Evolutionary conservation across 2,888 invertebrate species (phyloP), one percentile per base, ranked within the genome.

Genomic region (Patella depressa): DNA sequence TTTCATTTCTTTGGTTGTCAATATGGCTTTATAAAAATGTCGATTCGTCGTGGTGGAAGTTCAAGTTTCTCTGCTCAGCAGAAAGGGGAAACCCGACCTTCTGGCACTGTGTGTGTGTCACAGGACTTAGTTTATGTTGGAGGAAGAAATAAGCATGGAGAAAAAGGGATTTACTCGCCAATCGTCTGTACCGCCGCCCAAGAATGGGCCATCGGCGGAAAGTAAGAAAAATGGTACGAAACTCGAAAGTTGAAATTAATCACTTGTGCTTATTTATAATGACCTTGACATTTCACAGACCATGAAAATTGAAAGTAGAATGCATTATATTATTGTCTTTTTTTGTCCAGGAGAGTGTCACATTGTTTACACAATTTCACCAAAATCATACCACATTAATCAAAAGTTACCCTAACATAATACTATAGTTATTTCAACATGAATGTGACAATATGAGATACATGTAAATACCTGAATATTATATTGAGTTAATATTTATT

Each of bases 81-180:
- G 73, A 83, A 80, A 79, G 80, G 78, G 74, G 84, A 65, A 76
- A 71, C 76, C 65, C 24, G 65, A 72, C 82, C 86, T 79, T 85
- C 86, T 80, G 79, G 84, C 76, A 73, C 76, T 54, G 65, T 71
- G 57, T 55, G 73, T 65, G 53, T 71, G 53, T 75, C 72, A 59
- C 70, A 79, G 73, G 72, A 79, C 70, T 76, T 79, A 72, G 85
- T 88, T 85, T 81, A 89, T 88, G 89, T 85, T 83, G 84, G 87
- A 87, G 78, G 88, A 87, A 78, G 84, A 81, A 77, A 80, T 78
- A 79, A 72, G 72, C 73, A 85, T 78, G 71, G 89, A 89, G 89
- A 88, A 90, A 82, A 90, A 87, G 83, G 88, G 88, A 86, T 54
- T 81, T 70, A 81, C 84, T 78, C 87, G 89, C 77, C 85, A 84